Evolutionary conservation across 2,113 vertebrate genomes (phyloP).

Genomic region (Zapornia atra): DNA sequence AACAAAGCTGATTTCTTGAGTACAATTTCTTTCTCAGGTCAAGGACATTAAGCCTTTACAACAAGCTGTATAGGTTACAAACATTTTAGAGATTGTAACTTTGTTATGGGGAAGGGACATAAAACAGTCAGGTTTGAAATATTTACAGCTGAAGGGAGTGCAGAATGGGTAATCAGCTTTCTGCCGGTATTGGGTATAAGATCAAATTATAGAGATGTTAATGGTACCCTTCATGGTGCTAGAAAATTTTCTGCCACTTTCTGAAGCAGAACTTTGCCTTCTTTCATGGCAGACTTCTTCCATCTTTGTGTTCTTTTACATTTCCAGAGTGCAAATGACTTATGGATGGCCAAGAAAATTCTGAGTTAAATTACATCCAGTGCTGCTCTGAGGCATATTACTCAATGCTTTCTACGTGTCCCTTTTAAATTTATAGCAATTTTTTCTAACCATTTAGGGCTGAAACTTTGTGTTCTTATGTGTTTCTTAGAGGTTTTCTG

Average conservation of each 20-base stretch:
- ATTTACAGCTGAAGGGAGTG: constrained; percentile 54
- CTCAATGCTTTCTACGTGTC: neutral
- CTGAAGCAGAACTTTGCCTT: neutral
- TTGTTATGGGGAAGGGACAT: constrained; percentile 41
- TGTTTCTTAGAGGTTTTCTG: neutral
- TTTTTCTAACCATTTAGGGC: neutral
- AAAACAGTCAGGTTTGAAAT: constrained; percentile 59
- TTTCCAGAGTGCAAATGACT: neutral
- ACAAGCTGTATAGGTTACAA: constrained; percentile 9
- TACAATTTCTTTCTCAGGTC: constrained; percentile 15
- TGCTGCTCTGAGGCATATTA: neutral
- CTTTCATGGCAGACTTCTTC: neutral
- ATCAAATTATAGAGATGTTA: constrained; percentile 57
- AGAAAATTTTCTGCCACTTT: constrained; percentile 25
- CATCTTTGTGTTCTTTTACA: neutral
- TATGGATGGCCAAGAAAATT: neutral
- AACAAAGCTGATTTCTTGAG: constrained; percentile 23
- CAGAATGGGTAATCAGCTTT: constrained; percentile 46
- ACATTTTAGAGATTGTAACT: constrained; percentile 55
- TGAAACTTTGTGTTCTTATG: neutral
- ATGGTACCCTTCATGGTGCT: neutral
- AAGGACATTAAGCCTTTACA: constrained; percentile 14
- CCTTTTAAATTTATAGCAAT: neutral
- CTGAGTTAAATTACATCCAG: neutral
- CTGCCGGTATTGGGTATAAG: neutral